Base-by-base conservation (phyloP, 2,797 vertebrate species). In the Pitangus sulphuratus region DNA sequence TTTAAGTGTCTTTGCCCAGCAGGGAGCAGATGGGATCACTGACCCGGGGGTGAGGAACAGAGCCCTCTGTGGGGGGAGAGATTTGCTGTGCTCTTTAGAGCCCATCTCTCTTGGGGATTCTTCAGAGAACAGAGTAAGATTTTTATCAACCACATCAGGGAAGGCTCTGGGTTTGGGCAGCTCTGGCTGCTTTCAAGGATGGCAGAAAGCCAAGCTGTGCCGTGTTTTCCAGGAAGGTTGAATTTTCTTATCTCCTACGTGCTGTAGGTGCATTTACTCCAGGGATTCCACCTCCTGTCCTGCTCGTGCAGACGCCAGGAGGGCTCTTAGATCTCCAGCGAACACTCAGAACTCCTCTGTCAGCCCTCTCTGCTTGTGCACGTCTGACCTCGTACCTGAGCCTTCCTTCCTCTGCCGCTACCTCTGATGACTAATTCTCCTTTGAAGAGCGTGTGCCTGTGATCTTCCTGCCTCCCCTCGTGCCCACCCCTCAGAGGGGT, bases 351-450 rank as follows among this genome's bases (percentile, higher is more conserved):
- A 72, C 65, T 81, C 72, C 71, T 84, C 84, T 14, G 6, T 69
- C 94, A 93, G 80, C 80, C 48, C 51, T 39, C 40, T 31, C 70
- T 48, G 48, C 90, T 90, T 33, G 53, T 68, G 71, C 75, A n/a
- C 10, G 2, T 47, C 94, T 93, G 96, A 96, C 95, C 94, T 71
- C 35, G 40, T 97, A 95, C 91, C 94, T 94, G 95, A 95, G 71
- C 70, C 86, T 97, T 95, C 95, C 95, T 96, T 95, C 93, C 96
- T 95, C 87, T 74, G 83, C 79, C 0, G 26, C 92, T 72, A 61
- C 92, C 76, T 94, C 91, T 51, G 72, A 91, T 82, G 95, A 95
- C 48, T 93, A 91, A 95, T 28, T 45, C 80, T 78, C 3, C 80
- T 96, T 93, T 96, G 95, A 95, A 96, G 88, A 91, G 56, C 4